These are phyloP conservation scores for Graptemys geographica DNA, from an alignment of 2,797 vertebrate species.

Conservation along the genomic window DNA sequence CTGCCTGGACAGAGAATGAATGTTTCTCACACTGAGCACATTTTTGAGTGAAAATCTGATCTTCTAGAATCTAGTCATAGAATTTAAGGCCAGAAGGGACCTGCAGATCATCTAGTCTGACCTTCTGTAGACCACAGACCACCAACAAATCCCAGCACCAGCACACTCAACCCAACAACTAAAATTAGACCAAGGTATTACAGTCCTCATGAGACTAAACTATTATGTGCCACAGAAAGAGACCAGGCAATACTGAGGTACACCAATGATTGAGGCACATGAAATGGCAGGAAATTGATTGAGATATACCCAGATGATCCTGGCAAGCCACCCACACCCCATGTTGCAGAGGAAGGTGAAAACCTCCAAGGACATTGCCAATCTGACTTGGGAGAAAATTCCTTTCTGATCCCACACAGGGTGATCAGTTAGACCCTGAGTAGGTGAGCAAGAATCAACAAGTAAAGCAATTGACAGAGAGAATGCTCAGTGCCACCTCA, in stretches of 20 bases:
- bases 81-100: no score
- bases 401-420: not conserved
- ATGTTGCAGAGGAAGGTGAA: not conserved
- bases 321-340: not conserved
- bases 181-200: not conserved
- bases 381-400: not conserved
- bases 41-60: not conserved
- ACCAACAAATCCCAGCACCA: not conserved
- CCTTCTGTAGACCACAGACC: not conserved
- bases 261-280: not conserved
- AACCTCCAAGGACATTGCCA: not conserved
- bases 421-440: not conserved
- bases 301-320: not conserved
- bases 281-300: not conserved
- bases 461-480: not conserved
- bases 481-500: not conserved
- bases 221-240: not conserved
- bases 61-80: not conserved
- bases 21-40: not conserved
- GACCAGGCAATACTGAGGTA: not conserved
- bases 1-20: not conserved
- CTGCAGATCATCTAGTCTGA: not conserved
- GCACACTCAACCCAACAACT: not conserved
- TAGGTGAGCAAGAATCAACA: not conserved
- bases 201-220: not conserved